phyloP scores from a whole-genome alignment of 2,888 invertebrate genomes.

The Noctua fimbriata region DNA sequence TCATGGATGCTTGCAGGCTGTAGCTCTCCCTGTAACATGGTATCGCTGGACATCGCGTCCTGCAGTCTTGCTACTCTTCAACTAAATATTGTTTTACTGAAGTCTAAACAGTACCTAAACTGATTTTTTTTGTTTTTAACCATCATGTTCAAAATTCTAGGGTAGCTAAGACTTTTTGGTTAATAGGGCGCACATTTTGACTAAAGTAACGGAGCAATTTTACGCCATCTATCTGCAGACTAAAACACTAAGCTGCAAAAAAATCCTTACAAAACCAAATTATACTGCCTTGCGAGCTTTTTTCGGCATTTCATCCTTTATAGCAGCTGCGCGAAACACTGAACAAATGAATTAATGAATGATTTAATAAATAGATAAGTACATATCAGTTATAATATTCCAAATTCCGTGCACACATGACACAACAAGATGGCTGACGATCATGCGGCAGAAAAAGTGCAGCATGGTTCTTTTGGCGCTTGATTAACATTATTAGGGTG shows the following conservation, averaged over 20 bases:
- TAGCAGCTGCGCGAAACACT: constrained; percentile 26
- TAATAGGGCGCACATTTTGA: not conserved
- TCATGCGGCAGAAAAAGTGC: constrained; percentile 48
- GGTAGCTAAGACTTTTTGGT: not conserved
- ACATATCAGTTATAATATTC: constrained; percentile 20
- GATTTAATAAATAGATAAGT: constrained; percentile 43
- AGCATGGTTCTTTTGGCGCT: not conserved
- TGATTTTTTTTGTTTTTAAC: not conserved
- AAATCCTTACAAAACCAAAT: not conserved
- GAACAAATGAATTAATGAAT: constrained; percentile 43
- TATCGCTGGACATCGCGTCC: constrained; percentile 55
- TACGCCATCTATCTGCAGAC: constrained; percentile 1
- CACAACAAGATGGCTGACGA: constrained; percentile 43
- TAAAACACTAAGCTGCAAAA: constrained; percentile 10
- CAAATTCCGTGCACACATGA: constrained; percentile 49
- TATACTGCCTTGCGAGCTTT: not conserved
- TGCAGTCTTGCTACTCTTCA: constrained; percentile 14
- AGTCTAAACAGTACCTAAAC: not conserved
- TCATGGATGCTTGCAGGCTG: constrained; percentile 91
- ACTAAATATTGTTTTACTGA: constrained; percentile 7
- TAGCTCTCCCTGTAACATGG: constrained; percentile 87
- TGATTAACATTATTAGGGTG: not conserved
- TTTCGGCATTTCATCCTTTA: constrained; percentile 3
- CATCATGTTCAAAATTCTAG: constrained; percentile 2
- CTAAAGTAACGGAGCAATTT: not conserved